These are phyloP conservation scores for Proterorhinus semilunaris DNA, from an alignment of 2,113 vertebrate genomes.

Conservation along the genomic window DNA sequence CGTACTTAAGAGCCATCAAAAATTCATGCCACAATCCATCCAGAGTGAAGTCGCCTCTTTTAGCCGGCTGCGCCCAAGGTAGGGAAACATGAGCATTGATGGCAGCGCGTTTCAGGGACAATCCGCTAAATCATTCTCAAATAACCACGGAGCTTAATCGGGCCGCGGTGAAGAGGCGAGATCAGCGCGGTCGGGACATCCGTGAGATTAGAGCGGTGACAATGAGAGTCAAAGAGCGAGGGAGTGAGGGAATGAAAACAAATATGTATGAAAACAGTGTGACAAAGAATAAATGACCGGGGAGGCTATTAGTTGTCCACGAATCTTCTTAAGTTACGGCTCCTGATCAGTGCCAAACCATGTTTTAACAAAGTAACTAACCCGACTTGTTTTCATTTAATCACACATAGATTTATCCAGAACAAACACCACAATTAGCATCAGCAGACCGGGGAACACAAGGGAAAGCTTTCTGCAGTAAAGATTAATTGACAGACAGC, in stretches of 20 bases:
- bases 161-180: background rate
- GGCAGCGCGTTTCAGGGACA: constrained; percentile 14
- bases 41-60: background rate
- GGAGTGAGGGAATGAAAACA: constrained; percentile 12
- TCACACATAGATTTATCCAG: no score
- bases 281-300: no score
- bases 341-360: no score
- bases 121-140: constrained; percentile 21
- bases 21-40: constrained; percentile 11
- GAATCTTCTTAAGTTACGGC: no score
- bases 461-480: no score
- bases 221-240: constrained; percentile 16
- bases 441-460: no score
- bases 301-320: no score
- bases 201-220: constrained; percentile 22
- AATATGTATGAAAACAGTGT: background rate
- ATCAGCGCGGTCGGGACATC: constrained; percentile 10
- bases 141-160: constrained; percentile 13
- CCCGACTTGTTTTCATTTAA: no score
- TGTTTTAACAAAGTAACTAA: no score
- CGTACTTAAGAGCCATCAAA: constrained; percentile 11
- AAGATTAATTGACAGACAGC: no score
- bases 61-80: constrained; percentile 1
- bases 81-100: constrained; percentile 10
- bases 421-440: no score